Percentiles rank a stretch among this genome's conserved stretches.
Evolutionary conservation across 2,113 vertebrate species (phyloP).

Genomic region (Coracopsis vasa): DNA sequence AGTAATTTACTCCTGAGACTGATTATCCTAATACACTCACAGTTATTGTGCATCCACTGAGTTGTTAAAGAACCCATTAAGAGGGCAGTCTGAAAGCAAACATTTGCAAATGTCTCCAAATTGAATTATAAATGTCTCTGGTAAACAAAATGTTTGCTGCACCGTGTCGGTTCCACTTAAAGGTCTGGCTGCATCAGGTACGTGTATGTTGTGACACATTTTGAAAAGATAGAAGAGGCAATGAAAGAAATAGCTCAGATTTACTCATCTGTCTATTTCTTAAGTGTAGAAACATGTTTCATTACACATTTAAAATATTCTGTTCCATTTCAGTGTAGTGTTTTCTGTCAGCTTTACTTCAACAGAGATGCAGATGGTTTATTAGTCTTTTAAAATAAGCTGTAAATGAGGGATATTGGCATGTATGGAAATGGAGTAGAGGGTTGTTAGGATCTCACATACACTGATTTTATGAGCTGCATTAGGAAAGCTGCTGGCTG

Average conservation of each 20-base stretch:
- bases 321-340: not conserved
- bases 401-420: not conserved
- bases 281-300: not conserved
- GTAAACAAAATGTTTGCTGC: conserved; percentile 6
- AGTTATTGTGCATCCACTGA: conserved; percentile 51
- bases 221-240: not conserved
- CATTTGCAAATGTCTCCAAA: conserved; percentile 62
- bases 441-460: not conserved
- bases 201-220: not conserved
- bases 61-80: conserved; percentile 58
- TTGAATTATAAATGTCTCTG: conserved; percentile 62
- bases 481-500: not conserved
- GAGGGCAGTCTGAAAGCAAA: conserved; percentile 49
- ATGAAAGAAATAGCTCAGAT: not conserved
- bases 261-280: not conserved
- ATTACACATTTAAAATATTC: not conserved
- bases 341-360: not conserved
- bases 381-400: not conserved
- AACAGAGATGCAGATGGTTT: not conserved
- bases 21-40: conserved; percentile 45
- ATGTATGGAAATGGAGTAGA: not conserved
- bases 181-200: not conserved
- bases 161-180: not conserved
- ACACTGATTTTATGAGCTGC: not conserved
- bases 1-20: conserved; percentile 33